A percentile compares a stretch with the other conserved stretches of the same genome.
These are phyloP conservation scores for Andrena minutula DNA, from an alignment of 2,888 invertebrate genomes.

Conservation along the genomic window DNA sequence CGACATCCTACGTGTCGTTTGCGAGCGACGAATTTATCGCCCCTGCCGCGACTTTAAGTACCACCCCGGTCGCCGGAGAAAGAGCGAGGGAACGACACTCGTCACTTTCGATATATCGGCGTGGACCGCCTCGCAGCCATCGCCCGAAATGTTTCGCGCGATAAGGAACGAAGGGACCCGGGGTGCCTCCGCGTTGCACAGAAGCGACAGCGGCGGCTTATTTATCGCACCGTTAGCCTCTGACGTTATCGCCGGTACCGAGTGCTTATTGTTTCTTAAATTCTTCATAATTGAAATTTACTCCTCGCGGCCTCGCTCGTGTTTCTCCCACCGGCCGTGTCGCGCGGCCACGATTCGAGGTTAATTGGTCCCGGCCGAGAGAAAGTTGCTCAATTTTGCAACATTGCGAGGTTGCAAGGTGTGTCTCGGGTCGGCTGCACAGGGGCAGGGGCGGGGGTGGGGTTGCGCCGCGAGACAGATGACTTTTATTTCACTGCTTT, in stretches of 20 bases:
- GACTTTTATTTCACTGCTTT: too few species aligned
- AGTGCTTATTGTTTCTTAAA: conserved; percentile 43
- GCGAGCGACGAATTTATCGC: conserved; percentile 73
- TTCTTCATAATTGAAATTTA: conserved; percentile 56
- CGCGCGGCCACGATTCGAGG: conserved; percentile 21
- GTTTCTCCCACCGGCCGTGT: conserved; percentile 7
- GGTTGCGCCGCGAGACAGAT: background rate
- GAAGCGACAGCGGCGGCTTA: conserved; percentile 22
- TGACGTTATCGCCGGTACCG: conserved; percentile 23
- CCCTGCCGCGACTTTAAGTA: conserved; percentile 66
- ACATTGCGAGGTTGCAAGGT: conserved; percentile 22
- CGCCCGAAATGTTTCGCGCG: conserved; percentile 48
- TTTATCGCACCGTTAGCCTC: conserved; percentile 36
- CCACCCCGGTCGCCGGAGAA: conserved; percentile 46
- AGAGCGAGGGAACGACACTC: conserved; percentile 32
- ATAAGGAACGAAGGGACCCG: conserved; percentile 36
- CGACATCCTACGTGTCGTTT: conserved; percentile 63
- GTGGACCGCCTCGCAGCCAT: background rate
- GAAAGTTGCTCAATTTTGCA: conserved; percentile 38
- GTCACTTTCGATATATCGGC: conserved; percentile 65
- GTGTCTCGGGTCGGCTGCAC: conserved; percentile 8
- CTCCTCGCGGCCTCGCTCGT: conserved; percentile 2
- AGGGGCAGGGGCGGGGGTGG: conserved; percentile 21
- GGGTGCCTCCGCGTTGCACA: conserved; percentile 15
- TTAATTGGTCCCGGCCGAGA: conserved; percentile 44